Conservation (phyloP, 2,113 vertebrate species). For the Percina caprodes region DNA sequence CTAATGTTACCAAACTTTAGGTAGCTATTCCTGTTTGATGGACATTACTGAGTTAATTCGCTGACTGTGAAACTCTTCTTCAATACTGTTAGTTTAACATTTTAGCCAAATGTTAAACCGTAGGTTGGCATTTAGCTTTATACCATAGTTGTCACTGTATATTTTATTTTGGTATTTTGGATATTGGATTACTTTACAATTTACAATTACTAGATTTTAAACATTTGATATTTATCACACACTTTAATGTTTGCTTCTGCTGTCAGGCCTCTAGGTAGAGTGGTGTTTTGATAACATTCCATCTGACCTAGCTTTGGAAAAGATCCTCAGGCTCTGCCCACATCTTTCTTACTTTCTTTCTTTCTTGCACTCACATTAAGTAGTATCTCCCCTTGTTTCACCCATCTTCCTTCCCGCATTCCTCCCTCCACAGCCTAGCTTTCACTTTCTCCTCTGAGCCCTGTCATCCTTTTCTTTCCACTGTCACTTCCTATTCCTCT, state of each 20-base stretch:
- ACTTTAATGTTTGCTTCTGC: neutral
- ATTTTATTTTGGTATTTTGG: no score
- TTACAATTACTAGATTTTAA: neutral
- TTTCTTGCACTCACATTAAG: neutral
- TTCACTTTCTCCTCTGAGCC: neutral
- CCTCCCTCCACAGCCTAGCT: slow-evolving; percentile 9
- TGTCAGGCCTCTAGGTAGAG: neutral
- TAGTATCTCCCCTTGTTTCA: slow-evolving; percentile 3
- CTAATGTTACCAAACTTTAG: neutral
- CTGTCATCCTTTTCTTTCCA: slow-evolving; percentile 13
- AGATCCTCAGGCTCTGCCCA: neutral
- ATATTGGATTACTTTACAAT: neutral
- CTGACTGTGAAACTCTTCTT: neutral
- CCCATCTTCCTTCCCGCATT: neutral
- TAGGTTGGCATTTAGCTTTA: neutral
- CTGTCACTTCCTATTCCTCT: neutral
- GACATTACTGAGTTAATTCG: neutral
- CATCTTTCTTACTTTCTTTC: neutral
- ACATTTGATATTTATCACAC: neutral
- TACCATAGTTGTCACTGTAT: neutral
- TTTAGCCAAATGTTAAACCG: neutral
- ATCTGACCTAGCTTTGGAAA: neutral
- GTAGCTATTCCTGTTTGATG: neutral
- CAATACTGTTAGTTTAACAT: neutral
- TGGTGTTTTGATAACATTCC: neutral